Base-by-base conservation (phyloP, 2,113 vertebrate genomes). In the Choloepus hoffmanni region DNA sequence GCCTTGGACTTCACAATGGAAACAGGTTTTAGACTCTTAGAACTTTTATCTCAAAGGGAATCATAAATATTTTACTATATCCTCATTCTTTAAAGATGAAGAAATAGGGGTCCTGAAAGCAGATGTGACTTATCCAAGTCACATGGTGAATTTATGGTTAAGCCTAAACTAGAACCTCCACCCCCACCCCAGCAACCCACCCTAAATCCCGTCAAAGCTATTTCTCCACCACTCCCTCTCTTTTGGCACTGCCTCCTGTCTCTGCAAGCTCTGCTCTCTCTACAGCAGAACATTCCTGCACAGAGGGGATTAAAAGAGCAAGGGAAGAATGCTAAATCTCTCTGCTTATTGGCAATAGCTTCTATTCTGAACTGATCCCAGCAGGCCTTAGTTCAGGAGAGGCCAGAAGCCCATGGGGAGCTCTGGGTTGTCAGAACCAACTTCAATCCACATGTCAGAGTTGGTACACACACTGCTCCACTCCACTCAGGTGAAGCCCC, bases 261-360 rank as follows among this genome's bases (percentile, higher is more conserved):
- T 93, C 94, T 88, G 58, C 53, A 89, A 85, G 65, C 40, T 79
- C 83, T 81, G 68, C 79, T 95, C 70, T 82, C 86, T 94, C 94
- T 94, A 45, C 78, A 40, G 62, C 83, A 87, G 93, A 94, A 94
- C 85, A 95, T 97, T 97, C 86, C 85, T 86, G 36, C 84, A 24
- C 91, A 89, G 78, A 94, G 74, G 65, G 93, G 83, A 96, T 96
- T 95, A 89, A 84, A 72, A 96, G 68, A 92, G 82, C 28, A 43
- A 15, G 45, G 33, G 13, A 87, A 58, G 76, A 87, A 95, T 95
- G 94, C 85, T 95, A 30, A 88, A 24, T 43, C 67, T 94, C 85
- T 78, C 89, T 94, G 91, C 68, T 96, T 96, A 68, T 68, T 97
- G 96, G 85, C 96, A 97, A 21, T 30, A 65, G 78, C 36, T 48